A percentile compares a stretch with the other conserved stretches of the same genome.
phyloP scores from a whole-genome alignment of 2,797 vertebrate genomes.

The Botia almorhae region DNA sequence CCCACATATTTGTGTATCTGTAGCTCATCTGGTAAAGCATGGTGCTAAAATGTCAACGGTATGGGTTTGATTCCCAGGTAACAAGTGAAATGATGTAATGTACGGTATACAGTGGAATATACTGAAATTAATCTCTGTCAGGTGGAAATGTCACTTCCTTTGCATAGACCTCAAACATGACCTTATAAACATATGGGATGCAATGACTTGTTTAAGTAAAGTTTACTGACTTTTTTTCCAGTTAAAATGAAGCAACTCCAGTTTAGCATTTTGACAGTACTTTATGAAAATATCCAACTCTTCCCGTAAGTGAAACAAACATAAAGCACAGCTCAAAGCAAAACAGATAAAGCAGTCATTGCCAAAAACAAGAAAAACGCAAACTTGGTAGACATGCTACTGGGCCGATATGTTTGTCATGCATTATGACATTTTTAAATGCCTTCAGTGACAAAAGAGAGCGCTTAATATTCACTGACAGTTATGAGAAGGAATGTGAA shows the following conservation, averaged over 20 bases:
- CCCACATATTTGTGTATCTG: not conserved
- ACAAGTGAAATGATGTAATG: not conserved
- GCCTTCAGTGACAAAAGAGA: not conserved
- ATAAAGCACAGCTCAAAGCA: slow-evolving; percentile 32
- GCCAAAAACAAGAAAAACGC: slow-evolving; percentile 42
- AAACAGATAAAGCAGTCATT: slow-evolving; percentile 49
- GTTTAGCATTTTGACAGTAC: slow-evolving; percentile 46
- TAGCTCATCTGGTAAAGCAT: not conserved
- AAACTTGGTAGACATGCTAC: not conserved
- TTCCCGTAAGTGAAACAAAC: slow-evolving; percentile 58
- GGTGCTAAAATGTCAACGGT: not conserved
- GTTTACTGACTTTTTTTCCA: not conserved
- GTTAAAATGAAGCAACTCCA: slow-evolving; percentile 44
- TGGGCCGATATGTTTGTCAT: slow-evolving; percentile 14
- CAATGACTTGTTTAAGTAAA: not conserved
- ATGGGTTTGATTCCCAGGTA: not conserved
- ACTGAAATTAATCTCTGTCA: not conserved
- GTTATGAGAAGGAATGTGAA: not conserved
- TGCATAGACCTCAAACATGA: not conserved
- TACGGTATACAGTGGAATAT: no score
- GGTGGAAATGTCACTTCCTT: slow-evolving; percentile 5
- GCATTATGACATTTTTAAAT: slow-evolving; percentile 2
- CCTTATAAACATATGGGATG: not conserved
- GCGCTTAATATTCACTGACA: not conserved
- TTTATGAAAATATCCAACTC: slow-evolving; percentile 56